phyloP scores from a whole-genome alignment of 2,113 vertebrate genomes.

The Triplophysa rosa region DNA sequence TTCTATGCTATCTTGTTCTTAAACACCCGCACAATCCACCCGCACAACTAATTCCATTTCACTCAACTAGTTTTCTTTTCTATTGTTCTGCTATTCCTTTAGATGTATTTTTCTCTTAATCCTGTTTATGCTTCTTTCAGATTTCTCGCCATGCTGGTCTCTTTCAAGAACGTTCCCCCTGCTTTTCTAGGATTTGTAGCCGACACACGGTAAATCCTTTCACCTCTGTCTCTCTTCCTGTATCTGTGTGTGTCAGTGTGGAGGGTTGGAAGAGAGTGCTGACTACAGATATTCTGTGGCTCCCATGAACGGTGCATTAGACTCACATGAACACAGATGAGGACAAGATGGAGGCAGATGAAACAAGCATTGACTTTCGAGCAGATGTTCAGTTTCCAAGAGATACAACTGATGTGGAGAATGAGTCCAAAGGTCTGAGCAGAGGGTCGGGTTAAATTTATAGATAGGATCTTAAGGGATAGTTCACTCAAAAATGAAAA shows the following conservation, averaged over 20 bases:
- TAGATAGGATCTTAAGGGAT: neutral
- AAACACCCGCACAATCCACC: conserved; percentile 35
- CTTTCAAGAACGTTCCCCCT: conserved; percentile 46
- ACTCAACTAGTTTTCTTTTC: neutral
- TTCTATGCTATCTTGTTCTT: conserved; percentile 45
- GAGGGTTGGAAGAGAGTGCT: conserved; percentile 25
- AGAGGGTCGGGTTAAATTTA: neutral
- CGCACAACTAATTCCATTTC: neutral
- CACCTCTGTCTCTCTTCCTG: conserved; percentile 58
- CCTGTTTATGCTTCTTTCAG: neutral
- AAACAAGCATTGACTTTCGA: conserved; percentile 5
- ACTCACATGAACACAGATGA: conserved; percentile 40
- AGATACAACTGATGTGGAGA: neutral
- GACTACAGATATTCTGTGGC: conserved; percentile 42
- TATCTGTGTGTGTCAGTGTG: conserved; percentile 21
- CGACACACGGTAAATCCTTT: conserved; percentile 46
- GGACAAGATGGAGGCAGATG: conserved; percentile 37
- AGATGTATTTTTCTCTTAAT: conserved; percentile 2
- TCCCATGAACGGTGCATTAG: conserved; percentile 50
- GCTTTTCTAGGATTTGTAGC: conserved; percentile 31
- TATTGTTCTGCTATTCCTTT: too few relatives aligned
- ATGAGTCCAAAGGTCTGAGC: neutral
- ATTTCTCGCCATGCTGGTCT: conserved; percentile 57
- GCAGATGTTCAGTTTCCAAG: neutral
- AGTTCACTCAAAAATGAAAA: neutral